phyloP scores from a whole-genome alignment of 2,797 vertebrate genomes.

The Microcaecilia unicolor region DNA sequence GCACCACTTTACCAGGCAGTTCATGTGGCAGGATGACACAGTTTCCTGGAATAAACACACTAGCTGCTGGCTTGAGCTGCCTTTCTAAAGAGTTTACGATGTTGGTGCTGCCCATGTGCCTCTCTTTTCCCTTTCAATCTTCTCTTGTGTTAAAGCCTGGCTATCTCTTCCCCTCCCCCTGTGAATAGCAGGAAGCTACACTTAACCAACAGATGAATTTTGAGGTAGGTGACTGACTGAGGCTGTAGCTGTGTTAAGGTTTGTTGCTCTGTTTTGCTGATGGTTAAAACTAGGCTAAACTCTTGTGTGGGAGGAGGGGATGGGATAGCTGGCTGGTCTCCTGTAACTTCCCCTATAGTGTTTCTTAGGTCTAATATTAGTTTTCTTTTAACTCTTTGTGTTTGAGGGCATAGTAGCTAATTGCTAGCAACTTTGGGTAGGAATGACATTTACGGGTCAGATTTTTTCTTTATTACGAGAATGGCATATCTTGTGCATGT shows the following conservation, averaged over 20 bases:
- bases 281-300: slow-evolving; percentile 4
- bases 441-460: too few relatives aligned
- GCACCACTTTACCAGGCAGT: slow-evolving; percentile 63
- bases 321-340: too few relatives aligned
- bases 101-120: slow-evolving; percentile 22
- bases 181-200: slow-evolving; percentile 47
- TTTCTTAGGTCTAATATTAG: too few relatives aligned
- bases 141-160: slow-evolving; percentile 20
- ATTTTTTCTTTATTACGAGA: too few relatives aligned
- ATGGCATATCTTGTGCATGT: too few relatives aligned
- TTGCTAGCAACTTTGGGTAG: too few relatives aligned
- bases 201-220: slow-evolving; percentile 63
- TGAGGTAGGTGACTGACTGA: slow-evolving; percentile 60
- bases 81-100: slow-evolving; percentile 56
- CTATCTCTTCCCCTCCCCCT: slow-evolving; percentile 29
- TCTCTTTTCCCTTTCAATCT: slow-evolving; percentile 43
- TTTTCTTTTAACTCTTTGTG: slow-evolving; percentile 2
- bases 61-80: slow-evolving; percentile 57
- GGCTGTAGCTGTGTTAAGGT: slow-evolving; percentile 30
- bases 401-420: not conserved
- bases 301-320: too few relatives aligned
- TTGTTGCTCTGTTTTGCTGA: too few relatives aligned
- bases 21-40: slow-evolving; percentile 76
- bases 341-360: too few relatives aligned
- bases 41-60: slow-evolving; percentile 77